Evolutionary conservation across 2,888 invertebrate genomes (phyloP).

Genomic region (Diogma glabrata): DNA sequence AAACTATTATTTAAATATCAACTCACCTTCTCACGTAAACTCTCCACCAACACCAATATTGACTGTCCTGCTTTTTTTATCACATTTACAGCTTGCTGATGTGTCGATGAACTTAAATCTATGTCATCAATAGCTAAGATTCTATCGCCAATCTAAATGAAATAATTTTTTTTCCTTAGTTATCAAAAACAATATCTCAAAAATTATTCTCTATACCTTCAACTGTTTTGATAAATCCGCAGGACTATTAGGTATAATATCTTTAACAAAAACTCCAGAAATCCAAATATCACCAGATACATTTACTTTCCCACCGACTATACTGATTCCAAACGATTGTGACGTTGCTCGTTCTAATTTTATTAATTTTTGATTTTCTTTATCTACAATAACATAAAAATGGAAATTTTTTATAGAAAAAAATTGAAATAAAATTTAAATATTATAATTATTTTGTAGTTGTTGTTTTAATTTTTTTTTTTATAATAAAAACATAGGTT

Average conservation of each 20-base stretch:
- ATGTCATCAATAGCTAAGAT: conserved; percentile 73
- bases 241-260: conserved; percentile 86
- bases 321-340: conserved; percentile 10
- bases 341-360: conserved; percentile 5
- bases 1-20: too few species aligned
- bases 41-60: conserved; percentile 61
- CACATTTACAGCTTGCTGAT: conserved; percentile 45
- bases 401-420: too few species aligned
- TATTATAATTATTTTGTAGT: too few species aligned
- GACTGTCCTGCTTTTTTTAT: conserved; percentile 65
- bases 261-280: conserved; percentile 94
- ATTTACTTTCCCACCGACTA: conserved; percentile 10
- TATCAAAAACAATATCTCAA: too few species aligned
- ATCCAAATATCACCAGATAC: conserved; percentile 2
- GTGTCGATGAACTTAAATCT: conserved; percentile 50
- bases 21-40: conserved; percentile 13
- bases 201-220: background rate
- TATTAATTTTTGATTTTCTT: conserved; percentile 1
- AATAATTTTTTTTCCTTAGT: too few species aligned
- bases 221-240: conserved; percentile 76
- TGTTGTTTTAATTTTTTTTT: too few species aligned
- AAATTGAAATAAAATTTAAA: too few species aligned
- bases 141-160: conserved; percentile 31
- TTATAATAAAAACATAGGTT: too few species aligned
- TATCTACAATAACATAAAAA: too few species aligned